Evolutionary conservation across 2,888 invertebrate species (phyloP), one percentile per base, ranked within the genome.

Genomic region (Eupeodes latifasciatus): DNA sequence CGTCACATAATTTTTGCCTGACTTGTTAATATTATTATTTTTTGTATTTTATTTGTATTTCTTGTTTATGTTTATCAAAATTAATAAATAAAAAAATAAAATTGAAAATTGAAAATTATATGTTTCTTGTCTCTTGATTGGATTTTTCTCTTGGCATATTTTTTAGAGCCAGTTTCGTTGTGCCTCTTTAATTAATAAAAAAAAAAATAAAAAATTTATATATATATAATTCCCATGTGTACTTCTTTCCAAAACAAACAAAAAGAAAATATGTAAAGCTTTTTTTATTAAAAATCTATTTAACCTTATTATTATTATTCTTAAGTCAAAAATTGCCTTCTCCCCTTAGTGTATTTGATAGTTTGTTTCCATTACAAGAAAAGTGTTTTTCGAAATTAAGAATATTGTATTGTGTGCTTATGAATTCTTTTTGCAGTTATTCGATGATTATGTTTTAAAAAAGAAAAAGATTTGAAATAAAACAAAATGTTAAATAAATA

Each of bases 271-370:
- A 79, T 66, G 66, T 66, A 66, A 66, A 66, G 66, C n/a, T 66
- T 66, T 59, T 59, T 40, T 40, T 27, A n/a, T 27, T 3, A 47
- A 47, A 57, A 66, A 61, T 74, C 59, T 81, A 66, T 61, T 80
- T 49, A 76, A 80, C 19, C 57, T 75, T 75, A 82, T 74, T 66
- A 81, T 72, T 69, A 74, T 82, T 82, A 86, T 82, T 77, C 72
- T 86, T 86, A 83, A 87, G 83, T 80, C 55, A 85, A 74, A 69
- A 67, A 19, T 81, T 77, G 80, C 87, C 80, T 87, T 87, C 53
- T 66, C 71, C 67, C 69, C 64, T 27, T 87, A 83, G 79, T 55
- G 55, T 87, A 84, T 72, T 76, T 72, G 72, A 51, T 59, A 74
- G 12, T 81, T 75, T 77, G 83, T 81, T 87, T 75, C 71, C 57